Evolutionary conservation across 2,113 vertebrate genomes (phyloP).

Genomic region (Antigone vipio): DNA sequence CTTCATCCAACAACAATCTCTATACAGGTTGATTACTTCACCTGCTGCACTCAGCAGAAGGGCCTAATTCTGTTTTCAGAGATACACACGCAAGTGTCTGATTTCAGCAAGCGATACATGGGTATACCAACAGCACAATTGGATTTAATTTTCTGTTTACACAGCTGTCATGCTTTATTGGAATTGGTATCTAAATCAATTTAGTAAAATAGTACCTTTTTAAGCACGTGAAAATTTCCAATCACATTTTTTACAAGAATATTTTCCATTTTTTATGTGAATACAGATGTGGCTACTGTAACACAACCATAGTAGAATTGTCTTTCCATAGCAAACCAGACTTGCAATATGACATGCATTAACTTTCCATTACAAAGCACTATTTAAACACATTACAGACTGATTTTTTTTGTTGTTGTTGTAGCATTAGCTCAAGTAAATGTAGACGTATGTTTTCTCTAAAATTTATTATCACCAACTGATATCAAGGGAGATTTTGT

Average conservation of each 20-base stretch:
- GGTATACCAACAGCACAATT: neutral
- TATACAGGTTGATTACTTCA: neutral
- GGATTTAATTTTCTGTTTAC: neutral
- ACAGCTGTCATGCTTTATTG: neutral
- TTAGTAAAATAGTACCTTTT: neutral
- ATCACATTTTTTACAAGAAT: neutral
- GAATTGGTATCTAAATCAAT: neutral
- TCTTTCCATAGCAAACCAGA: neutral
- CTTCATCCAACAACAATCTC: neutral
- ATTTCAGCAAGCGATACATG: neutral
- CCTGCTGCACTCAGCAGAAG: slow-evolving; percentile 6
- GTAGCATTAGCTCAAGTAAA: neutral
- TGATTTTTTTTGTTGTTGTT: neutral
- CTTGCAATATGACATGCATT: neutral
- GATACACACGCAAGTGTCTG: neutral
- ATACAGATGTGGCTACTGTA: neutral
- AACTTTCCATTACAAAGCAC: neutral
- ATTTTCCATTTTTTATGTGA: neutral
- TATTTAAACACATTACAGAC: neutral
- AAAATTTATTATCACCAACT: neutral
- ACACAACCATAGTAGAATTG: neutral
- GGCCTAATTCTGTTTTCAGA: neutral
- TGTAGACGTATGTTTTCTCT: neutral
- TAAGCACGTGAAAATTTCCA: neutral
- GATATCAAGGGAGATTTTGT: neutral